These are phyloP conservation scores for Lepisosteus oculatus DNA, from an alignment of 2,113 vertebrate genomes.

Conservation along the genomic window DNA sequence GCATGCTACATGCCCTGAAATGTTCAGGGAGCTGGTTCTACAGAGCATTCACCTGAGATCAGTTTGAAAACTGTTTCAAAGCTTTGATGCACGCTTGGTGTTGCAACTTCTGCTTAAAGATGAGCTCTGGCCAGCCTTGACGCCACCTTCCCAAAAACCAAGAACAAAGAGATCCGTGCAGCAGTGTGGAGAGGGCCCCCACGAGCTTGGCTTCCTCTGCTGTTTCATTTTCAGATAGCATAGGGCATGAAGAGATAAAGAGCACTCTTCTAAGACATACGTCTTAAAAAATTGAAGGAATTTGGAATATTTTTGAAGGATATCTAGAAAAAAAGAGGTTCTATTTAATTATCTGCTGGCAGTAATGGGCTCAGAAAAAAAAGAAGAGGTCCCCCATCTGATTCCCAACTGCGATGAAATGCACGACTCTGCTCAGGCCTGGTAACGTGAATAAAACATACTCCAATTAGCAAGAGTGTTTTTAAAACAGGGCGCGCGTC, in stretches of 20 bases:
- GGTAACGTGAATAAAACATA: constrained; percentile 21
- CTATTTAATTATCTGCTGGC: constrained; percentile 37
- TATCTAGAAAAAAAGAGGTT: constrained; percentile 24
- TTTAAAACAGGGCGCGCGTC: constrained; percentile 11
- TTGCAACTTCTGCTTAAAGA: too few relatives aligned
- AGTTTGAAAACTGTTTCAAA: too few relatives aligned
- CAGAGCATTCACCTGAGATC: too few relatives aligned
- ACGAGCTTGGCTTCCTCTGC: constrained; percentile 19
- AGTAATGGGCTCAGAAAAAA: constrained; percentile 18
- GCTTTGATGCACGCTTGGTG: too few relatives aligned
- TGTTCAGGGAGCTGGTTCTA: too few relatives aligned
- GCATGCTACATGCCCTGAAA: too few relatives aligned
- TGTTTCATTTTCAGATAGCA: constrained; percentile 28
- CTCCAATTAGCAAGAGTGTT: constrained; percentile 23
- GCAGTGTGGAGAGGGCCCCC: constrained; percentile 20
- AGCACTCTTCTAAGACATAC: constrained; percentile 31
- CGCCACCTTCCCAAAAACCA: constrained; percentile 29
- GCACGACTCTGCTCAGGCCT: constrained; percentile 3
- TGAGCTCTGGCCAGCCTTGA: too few relatives aligned
- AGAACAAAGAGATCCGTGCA: neutral
- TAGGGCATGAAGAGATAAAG: constrained; percentile 31
- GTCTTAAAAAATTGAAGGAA: constrained; percentile 37
- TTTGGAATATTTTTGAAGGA: constrained; percentile 34
- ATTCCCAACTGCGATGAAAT: constrained; percentile 13
- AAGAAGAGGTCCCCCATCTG: constrained; percentile 3